Percentiles rank a stretch among this genome's conserved stretches.
Conservation (phyloP, 2,113 vertebrate genomes). For the Callionymus lyra region DNA sequence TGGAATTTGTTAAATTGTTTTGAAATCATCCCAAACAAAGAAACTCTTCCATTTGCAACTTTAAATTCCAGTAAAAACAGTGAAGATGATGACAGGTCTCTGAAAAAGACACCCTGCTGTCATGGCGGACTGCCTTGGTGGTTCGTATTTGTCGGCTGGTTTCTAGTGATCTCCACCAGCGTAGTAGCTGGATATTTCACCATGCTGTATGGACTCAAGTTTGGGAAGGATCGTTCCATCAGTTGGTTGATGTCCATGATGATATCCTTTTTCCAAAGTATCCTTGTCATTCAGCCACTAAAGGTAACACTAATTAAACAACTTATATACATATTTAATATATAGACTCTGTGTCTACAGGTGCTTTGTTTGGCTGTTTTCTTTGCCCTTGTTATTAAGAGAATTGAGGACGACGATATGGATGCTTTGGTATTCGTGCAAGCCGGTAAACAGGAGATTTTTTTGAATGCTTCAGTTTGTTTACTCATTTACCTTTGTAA, state of each 20-base stretch:
- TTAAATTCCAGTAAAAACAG: too few species aligned
- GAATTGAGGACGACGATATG: constrained; percentile 80
- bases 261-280: constrained; percentile 87
- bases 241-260: constrained; percentile 91
- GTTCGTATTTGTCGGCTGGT: constrained; percentile 86
- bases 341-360: constrained; percentile 53
- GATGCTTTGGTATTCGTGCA: constrained; percentile 50
- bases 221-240: constrained; percentile 80
- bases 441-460: constrained; percentile 45
- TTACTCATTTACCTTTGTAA: constrained; percentile 63
- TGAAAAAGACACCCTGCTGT: constrained; percentile 32
- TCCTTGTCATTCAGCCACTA: constrained; percentile 87
- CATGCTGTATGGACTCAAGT: constrained; percentile 86
- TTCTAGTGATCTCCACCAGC: constrained; percentile 77
- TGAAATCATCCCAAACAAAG: too few species aligned
- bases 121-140: constrained; percentile 82
- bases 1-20: too few species aligned
- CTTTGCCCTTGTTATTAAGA: constrained; percentile 88
- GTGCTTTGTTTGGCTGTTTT: constrained; percentile 93
- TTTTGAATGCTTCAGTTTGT: not conserved
- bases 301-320: constrained; percentile 68
- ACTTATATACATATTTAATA: too few species aligned
- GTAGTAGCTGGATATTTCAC: constrained; percentile 82
- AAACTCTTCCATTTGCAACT: too few species aligned
- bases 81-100: constrained; percentile 14